Percentiles rank a stretch among this genome's conserved stretches.
phyloP scores from a whole-genome alignment of 2,888 invertebrate species.

The Arctia plantaginis region DNA sequence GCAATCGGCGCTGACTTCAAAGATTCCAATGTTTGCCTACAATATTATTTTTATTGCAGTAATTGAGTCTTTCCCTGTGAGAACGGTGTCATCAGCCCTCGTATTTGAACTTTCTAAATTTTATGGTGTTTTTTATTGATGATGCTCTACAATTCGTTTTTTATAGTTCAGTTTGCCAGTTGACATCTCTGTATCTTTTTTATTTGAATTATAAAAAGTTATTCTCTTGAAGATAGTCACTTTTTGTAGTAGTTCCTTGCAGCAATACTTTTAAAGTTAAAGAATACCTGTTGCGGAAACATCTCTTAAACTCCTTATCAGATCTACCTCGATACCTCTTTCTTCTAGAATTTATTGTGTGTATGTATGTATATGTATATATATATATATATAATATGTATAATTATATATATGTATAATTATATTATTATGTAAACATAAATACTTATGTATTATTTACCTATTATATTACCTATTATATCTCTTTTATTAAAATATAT shows the following conservation, averaged over 20 bases:
- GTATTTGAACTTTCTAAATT: constrained; percentile 73
- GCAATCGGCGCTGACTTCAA: constrained; percentile 76
- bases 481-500: too few relatives aligned
- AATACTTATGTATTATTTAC: too few relatives aligned
- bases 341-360: too few relatives aligned
- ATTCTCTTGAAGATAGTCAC: neutral
- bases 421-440: too few relatives aligned
- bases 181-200: constrained; percentile 13
- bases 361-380: too few relatives aligned
- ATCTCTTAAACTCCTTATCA: too few relatives aligned
- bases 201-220: constrained; percentile 9
- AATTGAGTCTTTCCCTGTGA: constrained; percentile 73
- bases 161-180: constrained; percentile 24
- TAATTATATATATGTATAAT: too few relatives aligned
- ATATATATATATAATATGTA: too few relatives aligned
- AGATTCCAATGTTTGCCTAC: constrained; percentile 77
- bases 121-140: constrained; percentile 52
- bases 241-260: neutral
- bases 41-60: constrained; percentile 85
- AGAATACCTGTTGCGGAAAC: too few relatives aligned
- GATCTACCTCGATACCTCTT: too few relatives aligned
- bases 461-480: too few relatives aligned
- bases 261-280: too few relatives aligned
- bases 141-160: constrained; percentile 39
- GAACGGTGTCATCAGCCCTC: constrained; percentile 63